These are phyloP conservation scores for Agonum fuliginosum DNA, from an alignment of 2,888 invertebrate species.

Conservation along the genomic window DNA sequence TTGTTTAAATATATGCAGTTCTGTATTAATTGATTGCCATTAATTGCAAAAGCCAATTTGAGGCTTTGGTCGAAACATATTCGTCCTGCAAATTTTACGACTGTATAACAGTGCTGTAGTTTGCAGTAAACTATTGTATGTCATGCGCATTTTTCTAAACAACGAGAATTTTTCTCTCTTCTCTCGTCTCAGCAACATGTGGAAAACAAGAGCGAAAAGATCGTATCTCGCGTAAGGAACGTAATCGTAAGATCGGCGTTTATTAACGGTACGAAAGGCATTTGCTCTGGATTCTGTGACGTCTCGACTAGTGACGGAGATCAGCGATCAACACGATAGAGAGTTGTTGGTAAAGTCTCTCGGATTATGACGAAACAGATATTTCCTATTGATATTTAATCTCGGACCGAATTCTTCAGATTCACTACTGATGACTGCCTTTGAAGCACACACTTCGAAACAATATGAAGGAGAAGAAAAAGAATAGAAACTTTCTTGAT, in stretches of 20 bases:
- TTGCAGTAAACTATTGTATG: too few species aligned
- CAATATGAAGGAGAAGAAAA: background rate
- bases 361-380: constrained; percentile 27
- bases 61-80: too few species aligned
- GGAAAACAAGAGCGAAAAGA: constrained; percentile 14
- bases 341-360: background rate
- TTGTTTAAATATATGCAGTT: constrained; percentile 6
- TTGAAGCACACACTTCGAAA: background rate
- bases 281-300: constrained; percentile 29
- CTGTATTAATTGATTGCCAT: constrained; percentile 3
- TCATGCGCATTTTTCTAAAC: too few species aligned
- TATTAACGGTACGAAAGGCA: constrained; percentile 45
- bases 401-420: background rate
- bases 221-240: background rate
- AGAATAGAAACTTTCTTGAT: too few species aligned
- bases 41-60: too few species aligned
- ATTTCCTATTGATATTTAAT: background rate
- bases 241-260: constrained; percentile 2
- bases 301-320: background rate
- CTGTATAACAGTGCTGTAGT: too few species aligned
- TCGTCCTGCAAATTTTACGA: too few species aligned
- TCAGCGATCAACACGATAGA: background rate
- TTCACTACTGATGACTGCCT: background rate
- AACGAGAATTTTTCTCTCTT: background rate
- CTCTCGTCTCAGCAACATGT: background rate